Conservation (phyloP, 2,113 vertebrate genomes). For the Dicerorhinus sumatrensis region DNA sequence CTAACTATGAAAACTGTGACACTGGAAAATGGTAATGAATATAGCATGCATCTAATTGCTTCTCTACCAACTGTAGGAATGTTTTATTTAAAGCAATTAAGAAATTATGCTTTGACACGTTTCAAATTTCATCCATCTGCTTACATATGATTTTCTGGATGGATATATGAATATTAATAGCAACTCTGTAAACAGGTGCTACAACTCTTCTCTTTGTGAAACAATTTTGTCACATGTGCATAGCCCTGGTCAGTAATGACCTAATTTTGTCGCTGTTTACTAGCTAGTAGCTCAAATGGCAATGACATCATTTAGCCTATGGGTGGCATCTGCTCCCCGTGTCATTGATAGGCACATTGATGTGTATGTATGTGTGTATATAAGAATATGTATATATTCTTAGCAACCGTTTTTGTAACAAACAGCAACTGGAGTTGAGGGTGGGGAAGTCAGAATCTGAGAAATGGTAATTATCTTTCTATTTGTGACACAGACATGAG, state of each 20-base stretch:
- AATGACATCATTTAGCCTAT: constrained; percentile 68
- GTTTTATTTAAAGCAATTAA: constrained; percentile 78
- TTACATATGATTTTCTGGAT: constrained; percentile 71
- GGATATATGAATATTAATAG: constrained; percentile 75
- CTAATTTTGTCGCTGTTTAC: constrained; percentile 56
- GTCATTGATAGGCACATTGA: background rate
- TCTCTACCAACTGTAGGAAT: constrained; percentile 63
- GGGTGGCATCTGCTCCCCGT: constrained; percentile 61
- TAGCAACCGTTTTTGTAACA: constrained; percentile 54
- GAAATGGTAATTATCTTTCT: constrained; percentile 73
- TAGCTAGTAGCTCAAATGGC: constrained; percentile 19
- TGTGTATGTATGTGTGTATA: background rate
- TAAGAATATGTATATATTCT: constrained; percentile 1
- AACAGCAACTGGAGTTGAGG: constrained; percentile 69
- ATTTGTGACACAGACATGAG: background rate
- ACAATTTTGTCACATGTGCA: constrained; percentile 49
- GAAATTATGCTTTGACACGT: constrained; percentile 68
- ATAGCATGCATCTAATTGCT: constrained; percentile 52
- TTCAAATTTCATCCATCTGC: constrained; percentile 76
- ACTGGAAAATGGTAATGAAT: constrained; percentile 52
- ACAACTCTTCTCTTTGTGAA: constrained; percentile 44
- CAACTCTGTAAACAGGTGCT: constrained; percentile 70
- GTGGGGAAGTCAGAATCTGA: constrained; percentile 59
- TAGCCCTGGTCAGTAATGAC: constrained; percentile 23
- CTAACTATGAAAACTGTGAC: constrained; percentile 53